These are phyloP conservation scores for Ophiothrix spiculata DNA, from an alignment of 35 echinoderm and acorn worm genomes.

Conservation along the genomic window DNA sequence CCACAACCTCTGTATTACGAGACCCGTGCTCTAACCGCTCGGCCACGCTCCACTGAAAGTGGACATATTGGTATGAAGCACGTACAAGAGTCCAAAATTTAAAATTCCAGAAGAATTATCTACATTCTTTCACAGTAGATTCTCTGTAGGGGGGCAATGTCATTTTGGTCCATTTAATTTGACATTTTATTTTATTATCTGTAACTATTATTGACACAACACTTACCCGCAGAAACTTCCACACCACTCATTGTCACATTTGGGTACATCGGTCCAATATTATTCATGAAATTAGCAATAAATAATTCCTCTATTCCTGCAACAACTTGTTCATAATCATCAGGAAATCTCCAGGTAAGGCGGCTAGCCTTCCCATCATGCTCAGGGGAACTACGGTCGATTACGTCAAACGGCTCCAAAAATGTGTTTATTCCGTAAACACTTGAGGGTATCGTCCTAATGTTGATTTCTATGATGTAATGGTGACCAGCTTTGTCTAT, in stretches of 20 bases:
- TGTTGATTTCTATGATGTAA: conserved; percentile 65
- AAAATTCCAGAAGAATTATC: background rate
- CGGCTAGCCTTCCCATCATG: conserved; percentile 36
- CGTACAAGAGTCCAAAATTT: background rate
- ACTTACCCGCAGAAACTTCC: conserved; percentile 53
- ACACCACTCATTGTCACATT: conserved; percentile 75
- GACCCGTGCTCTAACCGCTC: too few species aligned
- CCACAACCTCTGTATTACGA: too few species aligned
- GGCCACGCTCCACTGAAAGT: too few species aligned
- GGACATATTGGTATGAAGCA: background rate
- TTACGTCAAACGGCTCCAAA: conserved; percentile 69
- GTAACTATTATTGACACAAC: background rate
- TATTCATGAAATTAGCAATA: conserved; percentile 69
- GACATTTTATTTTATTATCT: background rate
- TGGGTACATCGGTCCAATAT: conserved; percentile 49
- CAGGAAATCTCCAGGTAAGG: conserved; percentile 53
- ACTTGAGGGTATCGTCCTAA: conserved; percentile 58
- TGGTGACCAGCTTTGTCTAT: conserved; percentile 54
- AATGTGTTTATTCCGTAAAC: conserved; percentile 25
- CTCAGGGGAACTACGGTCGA: background rate
- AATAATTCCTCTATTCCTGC: conserved; percentile 56
- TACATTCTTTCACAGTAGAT: background rate
- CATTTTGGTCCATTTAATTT: too few species aligned
- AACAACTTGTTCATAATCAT: conserved; percentile 61
- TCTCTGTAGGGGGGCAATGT: background rate